These are phyloP conservation scores for Mormyrus lacerda DNA, from an alignment of 2,113 vertebrate genomes.

Conservation along the genomic window DNA sequence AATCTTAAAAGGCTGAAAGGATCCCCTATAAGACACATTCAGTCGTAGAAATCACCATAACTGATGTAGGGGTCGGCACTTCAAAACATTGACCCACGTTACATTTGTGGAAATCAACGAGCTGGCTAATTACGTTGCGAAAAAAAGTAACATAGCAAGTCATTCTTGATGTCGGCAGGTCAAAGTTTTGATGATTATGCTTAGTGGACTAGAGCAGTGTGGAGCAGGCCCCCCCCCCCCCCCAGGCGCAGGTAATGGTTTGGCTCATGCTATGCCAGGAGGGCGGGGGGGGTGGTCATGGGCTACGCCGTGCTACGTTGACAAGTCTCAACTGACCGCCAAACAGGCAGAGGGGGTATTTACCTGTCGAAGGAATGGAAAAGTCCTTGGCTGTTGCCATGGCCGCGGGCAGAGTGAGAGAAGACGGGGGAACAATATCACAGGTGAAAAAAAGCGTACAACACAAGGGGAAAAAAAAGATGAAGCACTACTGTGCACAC, in stretches of 20 bases:
- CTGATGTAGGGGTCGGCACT: background rate
- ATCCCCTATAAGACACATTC: background rate
- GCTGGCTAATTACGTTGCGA: background rate
- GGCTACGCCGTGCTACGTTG: slow-evolving; percentile 39
- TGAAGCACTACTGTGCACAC: background rate
- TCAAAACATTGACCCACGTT: slow-evolving; percentile 14
- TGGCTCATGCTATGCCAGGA: slow-evolving; percentile 56
- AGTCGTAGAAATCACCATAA: background rate
- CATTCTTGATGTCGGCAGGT: background rate
- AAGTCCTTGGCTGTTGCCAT: slow-evolving; percentile 70
- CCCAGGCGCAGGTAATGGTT: slow-evolving; percentile 50
- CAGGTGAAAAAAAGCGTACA: slow-evolving; percentile 5
- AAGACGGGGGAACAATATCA: slow-evolving; percentile 19
- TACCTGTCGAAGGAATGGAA: slow-evolving; percentile 65
- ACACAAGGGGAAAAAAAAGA: background rate
- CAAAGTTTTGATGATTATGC: background rate
- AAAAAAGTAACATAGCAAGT: background rate
- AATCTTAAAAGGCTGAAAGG: background rate
- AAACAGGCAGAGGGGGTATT: slow-evolving; percentile 50
- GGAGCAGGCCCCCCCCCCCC: background rate
- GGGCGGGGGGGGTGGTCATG: slow-evolving; percentile 42
- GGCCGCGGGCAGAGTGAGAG: slow-evolving; percentile 47
- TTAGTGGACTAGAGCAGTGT: background rate
- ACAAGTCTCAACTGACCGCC: slow-evolving; percentile 45
- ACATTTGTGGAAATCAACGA: background rate